Conservation (phyloP, 2,888 invertebrate species). For the Phyllotreta cruciferae region DNA sequence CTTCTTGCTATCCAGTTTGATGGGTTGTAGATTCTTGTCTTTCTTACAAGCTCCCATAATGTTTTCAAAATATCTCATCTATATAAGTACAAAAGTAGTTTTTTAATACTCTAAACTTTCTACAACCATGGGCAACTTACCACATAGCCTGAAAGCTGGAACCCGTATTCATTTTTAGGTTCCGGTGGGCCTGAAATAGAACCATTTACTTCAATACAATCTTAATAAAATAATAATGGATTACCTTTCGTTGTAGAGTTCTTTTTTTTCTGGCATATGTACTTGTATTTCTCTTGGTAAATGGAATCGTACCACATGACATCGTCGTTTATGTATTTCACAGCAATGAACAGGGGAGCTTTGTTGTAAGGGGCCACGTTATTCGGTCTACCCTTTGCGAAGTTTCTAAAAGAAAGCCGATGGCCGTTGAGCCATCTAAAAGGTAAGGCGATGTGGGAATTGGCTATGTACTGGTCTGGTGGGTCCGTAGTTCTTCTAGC, state of each 20-base stretch:
- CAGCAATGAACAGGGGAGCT: neutral
- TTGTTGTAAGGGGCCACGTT: neutral
- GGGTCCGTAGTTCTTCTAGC: neutral
- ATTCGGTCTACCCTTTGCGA: neutral
- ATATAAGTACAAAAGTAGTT: too few relatives aligned
- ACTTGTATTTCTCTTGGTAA: neutral
- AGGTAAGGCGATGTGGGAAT: neutral
- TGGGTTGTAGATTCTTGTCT: neutral
- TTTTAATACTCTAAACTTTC: too few relatives aligned
- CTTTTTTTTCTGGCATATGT: neutral
- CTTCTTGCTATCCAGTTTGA: neutral
- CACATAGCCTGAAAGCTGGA: neutral
- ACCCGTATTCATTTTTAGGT: neutral
- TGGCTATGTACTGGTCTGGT: neutral
- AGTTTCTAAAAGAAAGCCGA: slow-evolving; percentile 3
- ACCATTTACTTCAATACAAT: too few relatives aligned
- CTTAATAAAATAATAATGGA: too few relatives aligned
- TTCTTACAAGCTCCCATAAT: neutral
- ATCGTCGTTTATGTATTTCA: neutral
- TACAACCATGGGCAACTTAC: neutral
- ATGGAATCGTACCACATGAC: neutral
- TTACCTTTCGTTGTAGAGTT: too few relatives aligned
- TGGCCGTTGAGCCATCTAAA: neutral
- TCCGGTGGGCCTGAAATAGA: neutral
- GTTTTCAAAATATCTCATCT: neutral